A percentile compares a stretch with the other conserved stretches of the same genome.
phyloP scores from a whole-genome alignment of 2,797 vertebrate species.

The Neopelma chrysocephalum region DNA sequence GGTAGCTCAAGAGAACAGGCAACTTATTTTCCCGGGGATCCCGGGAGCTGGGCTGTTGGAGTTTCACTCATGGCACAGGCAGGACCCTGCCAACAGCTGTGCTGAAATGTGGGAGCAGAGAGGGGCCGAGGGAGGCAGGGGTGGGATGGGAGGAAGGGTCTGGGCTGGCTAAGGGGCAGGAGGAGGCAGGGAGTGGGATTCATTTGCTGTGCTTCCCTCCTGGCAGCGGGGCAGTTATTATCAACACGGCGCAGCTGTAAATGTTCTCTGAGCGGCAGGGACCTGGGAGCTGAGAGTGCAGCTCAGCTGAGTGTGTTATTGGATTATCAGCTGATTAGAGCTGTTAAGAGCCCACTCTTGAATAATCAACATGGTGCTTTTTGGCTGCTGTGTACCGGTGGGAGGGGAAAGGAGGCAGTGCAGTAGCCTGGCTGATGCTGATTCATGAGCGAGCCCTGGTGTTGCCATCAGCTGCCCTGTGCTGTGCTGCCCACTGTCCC shows the following conservation, averaged over 20 bases:
- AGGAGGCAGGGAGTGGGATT: neutral
- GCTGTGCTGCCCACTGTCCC: neutral
- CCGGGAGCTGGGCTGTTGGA: neutral
- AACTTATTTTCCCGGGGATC: neutral
- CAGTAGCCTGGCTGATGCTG: neutral
- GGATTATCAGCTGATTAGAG: conserved; percentile 70
- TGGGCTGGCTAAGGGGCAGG: neutral
- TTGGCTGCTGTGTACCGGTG: conserved; percentile 27
- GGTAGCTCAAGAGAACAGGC: neutral
- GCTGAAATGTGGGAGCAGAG: neutral
- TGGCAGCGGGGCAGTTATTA: conserved; percentile 6
- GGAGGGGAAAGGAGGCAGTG: conserved; percentile 17
- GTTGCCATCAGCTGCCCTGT: neutral
- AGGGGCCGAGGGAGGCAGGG: neutral
- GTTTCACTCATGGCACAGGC: neutral
- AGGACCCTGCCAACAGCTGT: neutral
- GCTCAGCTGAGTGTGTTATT: conserved; percentile 66
- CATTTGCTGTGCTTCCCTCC: neutral
- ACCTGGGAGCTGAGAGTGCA: conserved; percentile 37
- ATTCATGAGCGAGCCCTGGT: neutral
- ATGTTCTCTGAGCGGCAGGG: neutral
- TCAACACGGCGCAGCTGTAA: neutral
- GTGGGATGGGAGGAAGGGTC: neutral
- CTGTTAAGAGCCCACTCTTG: conserved; percentile 65
- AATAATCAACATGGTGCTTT: conserved; percentile 64